These are phyloP conservation scores for Mycetomoellerius zeteki DNA, from an alignment of 1,140 invertebrate species.

Conservation along the genomic window DNA sequence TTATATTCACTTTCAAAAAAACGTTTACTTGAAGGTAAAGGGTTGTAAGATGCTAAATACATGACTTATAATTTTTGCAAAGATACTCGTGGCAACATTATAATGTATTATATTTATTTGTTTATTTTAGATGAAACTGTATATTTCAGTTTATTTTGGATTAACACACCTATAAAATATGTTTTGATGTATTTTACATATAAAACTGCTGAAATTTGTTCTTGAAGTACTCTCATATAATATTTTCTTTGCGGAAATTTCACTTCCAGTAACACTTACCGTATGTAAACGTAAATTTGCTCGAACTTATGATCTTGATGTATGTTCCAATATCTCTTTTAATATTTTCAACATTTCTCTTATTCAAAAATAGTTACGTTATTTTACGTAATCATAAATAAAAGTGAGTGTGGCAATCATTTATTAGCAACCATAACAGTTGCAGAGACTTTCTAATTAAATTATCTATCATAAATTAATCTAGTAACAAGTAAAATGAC, in stretches of 20 bases:
- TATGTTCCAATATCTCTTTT: constrained; percentile 4
- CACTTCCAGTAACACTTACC: constrained; percentile 1
- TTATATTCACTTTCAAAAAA: no score
- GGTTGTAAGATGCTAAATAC: no score
- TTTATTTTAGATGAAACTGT: not conserved
- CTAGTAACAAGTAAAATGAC: no score
- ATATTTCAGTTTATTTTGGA: not conserved
- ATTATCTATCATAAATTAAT: no score
- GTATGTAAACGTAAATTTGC: constrained; percentile 15
- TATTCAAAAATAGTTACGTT: not conserved
- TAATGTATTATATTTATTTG: not conserved
- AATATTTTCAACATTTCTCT: not conserved
- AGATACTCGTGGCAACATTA: not conserved
- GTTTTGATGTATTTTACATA: not conserved
- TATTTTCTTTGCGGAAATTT: constrained; percentile 38
- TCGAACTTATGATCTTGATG: not conserved
- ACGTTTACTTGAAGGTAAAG: no score
- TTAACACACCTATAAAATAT: not conserved
- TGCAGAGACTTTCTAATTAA: constrained; percentile 20
- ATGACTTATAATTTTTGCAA: not conserved
- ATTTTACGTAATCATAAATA: not conserved
- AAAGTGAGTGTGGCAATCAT: not conserved
- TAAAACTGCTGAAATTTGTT: constrained; percentile 15
- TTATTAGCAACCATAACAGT: not conserved
- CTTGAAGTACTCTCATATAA: not conserved